Conservation (phyloP, 1,140 invertebrate species). For the Aphelinus certus region DNA sequence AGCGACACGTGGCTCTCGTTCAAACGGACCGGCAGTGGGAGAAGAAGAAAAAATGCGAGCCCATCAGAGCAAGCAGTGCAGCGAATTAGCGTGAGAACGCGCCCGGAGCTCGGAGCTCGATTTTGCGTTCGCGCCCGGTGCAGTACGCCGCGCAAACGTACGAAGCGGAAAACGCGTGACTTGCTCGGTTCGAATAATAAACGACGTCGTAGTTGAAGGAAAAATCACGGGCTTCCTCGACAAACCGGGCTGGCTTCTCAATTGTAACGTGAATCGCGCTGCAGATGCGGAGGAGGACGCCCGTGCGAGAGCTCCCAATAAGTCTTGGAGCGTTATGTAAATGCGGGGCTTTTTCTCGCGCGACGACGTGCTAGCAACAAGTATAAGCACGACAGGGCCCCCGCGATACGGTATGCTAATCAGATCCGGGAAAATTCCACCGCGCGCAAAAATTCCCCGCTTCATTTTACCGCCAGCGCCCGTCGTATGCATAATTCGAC, state of each 20-base stretch:
- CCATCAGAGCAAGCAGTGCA: no score
- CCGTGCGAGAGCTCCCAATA: conserved; percentile 21
- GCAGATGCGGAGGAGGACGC: conserved; percentile 9
- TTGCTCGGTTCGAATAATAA: no score
- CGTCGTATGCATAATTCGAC: conserved; percentile 5
- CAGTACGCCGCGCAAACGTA: no score
- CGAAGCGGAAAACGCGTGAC: no score
- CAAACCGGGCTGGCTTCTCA: neutral
- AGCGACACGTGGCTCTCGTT: no score
- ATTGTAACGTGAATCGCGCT: conserved; percentile 34
- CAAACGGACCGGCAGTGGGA: no score
- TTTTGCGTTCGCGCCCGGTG: no score
- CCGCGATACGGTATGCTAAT: conserved; percentile 25
- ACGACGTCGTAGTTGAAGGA: neutral
- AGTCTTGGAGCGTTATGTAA: conserved; percentile 34
- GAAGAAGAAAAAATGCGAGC: no score
- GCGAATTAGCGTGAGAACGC: no score
- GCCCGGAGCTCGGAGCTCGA: no score
- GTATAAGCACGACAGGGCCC: conserved; percentile 22
- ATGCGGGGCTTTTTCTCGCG: conserved; percentile 25
- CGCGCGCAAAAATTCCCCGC: conserved; percentile 17
- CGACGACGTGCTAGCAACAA: conserved; percentile 16
- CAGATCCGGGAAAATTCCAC: neutral
- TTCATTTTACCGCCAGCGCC: neutral
- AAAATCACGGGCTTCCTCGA: conserved; percentile 9